Evolutionary conservation across 35 echinoderm and acorn worm genomes (phyloP).

Genomic region (Heliocidaris erythrogramma): DNA sequence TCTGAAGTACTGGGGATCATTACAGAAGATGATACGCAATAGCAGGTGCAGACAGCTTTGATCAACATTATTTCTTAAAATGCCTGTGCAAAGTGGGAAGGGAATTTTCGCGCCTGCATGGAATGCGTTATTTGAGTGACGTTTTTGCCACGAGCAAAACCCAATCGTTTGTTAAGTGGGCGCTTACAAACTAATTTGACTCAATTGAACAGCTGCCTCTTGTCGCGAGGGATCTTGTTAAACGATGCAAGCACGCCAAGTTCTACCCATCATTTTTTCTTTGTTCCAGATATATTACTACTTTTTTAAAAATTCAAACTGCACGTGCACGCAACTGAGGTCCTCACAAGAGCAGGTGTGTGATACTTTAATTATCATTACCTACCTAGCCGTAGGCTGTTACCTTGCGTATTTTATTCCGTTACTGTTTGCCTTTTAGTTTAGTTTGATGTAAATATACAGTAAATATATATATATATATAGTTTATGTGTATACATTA

Average conservation of each 20-base stretch:
- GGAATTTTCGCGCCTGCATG: neutral
- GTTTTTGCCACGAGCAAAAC: conserved; percentile 15
- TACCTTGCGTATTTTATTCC: too few species aligned
- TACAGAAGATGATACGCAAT: neutral
- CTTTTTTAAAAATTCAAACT: too few species aligned
- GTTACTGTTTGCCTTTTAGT: too few species aligned
- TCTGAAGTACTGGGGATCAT: neutral
- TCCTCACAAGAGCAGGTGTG: too few species aligned
- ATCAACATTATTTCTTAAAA: neutral
- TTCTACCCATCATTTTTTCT: too few species aligned
- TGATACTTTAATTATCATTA: too few species aligned
- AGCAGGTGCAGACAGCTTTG: neutral
- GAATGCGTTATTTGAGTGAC: conserved; percentile 3
- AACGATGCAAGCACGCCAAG: neutral
- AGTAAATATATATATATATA: too few species aligned
- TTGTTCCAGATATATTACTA: too few species aligned
- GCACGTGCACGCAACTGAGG: too few species aligned
- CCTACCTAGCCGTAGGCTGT: too few species aligned
- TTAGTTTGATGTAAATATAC: too few species aligned
- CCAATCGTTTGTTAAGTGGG: neutral
- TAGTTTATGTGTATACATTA: too few species aligned
- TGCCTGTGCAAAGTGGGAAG: neutral
- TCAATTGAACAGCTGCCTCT: conserved; percentile 19
- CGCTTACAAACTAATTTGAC: conserved; percentile 24
- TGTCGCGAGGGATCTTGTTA: neutral